A percentile compares a stretch with the other conserved stretches of the same genome.
Evolutionary conservation across 2,113 vertebrate species (phyloP).

Genomic region (Numida meleagris): DNA sequence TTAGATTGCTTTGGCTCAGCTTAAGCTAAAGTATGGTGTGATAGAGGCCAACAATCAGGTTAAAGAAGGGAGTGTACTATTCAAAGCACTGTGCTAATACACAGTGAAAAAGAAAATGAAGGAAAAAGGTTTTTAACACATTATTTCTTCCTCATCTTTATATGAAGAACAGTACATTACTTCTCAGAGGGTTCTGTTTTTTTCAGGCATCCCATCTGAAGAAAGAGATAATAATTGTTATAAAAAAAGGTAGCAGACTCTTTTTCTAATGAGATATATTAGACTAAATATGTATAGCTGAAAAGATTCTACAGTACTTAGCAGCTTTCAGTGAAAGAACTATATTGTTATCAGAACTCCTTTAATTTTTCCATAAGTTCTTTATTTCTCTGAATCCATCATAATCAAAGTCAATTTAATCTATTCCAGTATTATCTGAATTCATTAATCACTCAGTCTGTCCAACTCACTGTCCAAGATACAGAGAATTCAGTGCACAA

Average conservation of each 20-base stretch:
- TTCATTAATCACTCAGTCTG: neutral
- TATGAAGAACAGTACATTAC: neutral
- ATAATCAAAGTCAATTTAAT: slow-evolving; percentile 13
- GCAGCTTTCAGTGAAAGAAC: neutral
- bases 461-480: neutral
- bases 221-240: neutral
- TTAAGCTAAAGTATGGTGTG: neutral
- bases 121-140: neutral
- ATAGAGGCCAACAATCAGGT: neutral
- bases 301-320: neutral
- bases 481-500: slow-evolving; percentile 21
- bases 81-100: neutral
- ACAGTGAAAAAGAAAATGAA: neutral
- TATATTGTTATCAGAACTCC: neutral
- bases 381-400: neutral
- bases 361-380: neutral
- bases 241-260: neutral
- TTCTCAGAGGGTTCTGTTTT: neutral
- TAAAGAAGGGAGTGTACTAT: neutral
- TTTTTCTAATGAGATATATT: neutral
- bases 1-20: neutral
- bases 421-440: neutral
- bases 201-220: neutral
- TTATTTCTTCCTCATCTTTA: neutral
- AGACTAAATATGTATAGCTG: neutral